A percentile compares a stretch with the other conserved stretches of the same genome.
phyloP scores from a whole-genome alignment of 2,113 vertebrate species.

The Grallaria varia region DNA sequence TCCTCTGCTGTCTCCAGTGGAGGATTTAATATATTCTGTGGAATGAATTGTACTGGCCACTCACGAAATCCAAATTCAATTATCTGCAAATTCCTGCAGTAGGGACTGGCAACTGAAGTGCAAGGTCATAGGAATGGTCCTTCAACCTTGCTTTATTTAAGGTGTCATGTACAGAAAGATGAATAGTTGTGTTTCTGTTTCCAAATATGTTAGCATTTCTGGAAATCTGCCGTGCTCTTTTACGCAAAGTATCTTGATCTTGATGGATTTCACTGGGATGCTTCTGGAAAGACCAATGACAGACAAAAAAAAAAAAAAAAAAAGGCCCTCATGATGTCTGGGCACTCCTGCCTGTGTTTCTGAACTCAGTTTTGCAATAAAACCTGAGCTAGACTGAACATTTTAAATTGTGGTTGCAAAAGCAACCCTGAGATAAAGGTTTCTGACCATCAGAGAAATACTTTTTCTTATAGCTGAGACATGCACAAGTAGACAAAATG shows the following conservation, averaged over 20 bases:
- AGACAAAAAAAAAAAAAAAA: not conserved
- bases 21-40: not conserved
- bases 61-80: not conserved
- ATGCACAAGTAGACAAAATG: not conserved
- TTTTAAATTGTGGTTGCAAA: not conserved
- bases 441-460: not conserved
- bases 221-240: not conserved
- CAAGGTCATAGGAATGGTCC: not conserved
- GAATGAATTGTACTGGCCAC: not conserved
- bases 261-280: not conserved
- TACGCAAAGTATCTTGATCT: not conserved
- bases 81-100: not conserved
- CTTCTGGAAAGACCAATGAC: not conserved
- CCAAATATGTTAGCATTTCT: not conserved
- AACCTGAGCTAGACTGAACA: too few relatives aligned
- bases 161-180: not conserved
- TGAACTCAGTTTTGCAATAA: too few relatives aligned
- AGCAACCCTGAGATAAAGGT: not conserved
- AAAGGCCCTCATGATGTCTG: not conserved
- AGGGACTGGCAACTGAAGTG: not conserved
- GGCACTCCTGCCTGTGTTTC: too few relatives aligned
- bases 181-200: not conserved
- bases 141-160: not conserved
- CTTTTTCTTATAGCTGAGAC: not conserved
- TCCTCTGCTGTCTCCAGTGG: not conserved